phyloP scores from a whole-genome alignment of 2,888 invertebrate genomes.

The Arrhopalites spinosus region DNA sequence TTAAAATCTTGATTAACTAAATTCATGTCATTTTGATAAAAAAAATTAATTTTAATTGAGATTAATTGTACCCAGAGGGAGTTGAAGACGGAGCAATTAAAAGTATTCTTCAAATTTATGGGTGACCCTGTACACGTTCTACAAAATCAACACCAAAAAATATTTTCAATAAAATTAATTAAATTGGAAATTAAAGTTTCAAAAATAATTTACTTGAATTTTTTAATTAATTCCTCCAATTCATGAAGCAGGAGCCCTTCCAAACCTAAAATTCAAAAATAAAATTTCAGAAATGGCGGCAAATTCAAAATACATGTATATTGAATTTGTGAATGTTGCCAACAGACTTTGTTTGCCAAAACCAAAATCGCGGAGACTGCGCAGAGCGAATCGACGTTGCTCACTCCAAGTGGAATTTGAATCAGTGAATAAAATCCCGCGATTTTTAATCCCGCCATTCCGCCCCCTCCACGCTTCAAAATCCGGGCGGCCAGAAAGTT shows the following conservation, averaged over 20 bases:
- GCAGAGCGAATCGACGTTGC: constrained; percentile 31
- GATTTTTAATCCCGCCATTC: constrained; percentile 43
- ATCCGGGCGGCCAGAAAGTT: constrained; percentile 49
- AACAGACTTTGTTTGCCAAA: constrained; percentile 52
- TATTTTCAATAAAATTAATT: neutral
- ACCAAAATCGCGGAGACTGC: constrained; percentile 38
- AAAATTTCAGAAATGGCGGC: too few relatives aligned
- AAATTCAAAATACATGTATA: too few relatives aligned
- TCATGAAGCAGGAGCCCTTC: constrained; percentile 42
- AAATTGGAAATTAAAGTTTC: neutral
- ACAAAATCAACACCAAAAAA: constrained; percentile 4
- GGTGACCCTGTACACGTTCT: constrained; percentile 43
- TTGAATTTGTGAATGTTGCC: too few relatives aligned
- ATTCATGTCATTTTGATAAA: neutral
- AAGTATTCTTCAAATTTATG: constrained; percentile 35
- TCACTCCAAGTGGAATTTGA: constrained; percentile 29
- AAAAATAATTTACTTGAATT: constrained; percentile 38
- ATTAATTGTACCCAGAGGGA: constrained; percentile 40
- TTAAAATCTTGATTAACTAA: constrained; percentile 7
- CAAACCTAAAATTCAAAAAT: too few relatives aligned
- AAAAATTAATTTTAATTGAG: neutral
- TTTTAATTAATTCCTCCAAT: constrained; percentile 39
- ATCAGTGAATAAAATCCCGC: constrained; percentile 49
- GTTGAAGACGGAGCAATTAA: constrained; percentile 51
- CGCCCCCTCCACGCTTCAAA: constrained; percentile 44